phyloP scores from a whole-genome alignment of 1,140 invertebrate genomes.

The Maniola jurtina region DNA sequence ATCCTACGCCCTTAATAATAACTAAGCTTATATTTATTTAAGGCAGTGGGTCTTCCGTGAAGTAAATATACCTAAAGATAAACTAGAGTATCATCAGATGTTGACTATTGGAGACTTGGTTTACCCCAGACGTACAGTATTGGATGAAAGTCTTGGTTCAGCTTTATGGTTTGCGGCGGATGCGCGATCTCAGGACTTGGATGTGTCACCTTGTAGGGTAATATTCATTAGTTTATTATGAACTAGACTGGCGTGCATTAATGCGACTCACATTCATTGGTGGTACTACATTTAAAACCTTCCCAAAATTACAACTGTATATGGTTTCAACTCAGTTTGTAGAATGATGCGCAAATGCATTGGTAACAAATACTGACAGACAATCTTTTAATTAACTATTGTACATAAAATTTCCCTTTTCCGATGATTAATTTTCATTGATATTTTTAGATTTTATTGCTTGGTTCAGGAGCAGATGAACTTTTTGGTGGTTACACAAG shows the following conservation, averaged over 20 bases:
- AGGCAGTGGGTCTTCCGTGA: constrained; percentile 80
- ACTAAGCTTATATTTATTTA: constrained; percentile 13
- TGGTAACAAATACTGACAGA: too few relatives aligned
- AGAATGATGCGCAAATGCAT: too few relatives aligned
- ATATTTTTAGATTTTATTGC: constrained; percentile 84
- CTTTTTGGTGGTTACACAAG: constrained; percentile 96
- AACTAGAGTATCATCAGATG: constrained; percentile 81
- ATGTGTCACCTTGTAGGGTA: constrained; percentile 84
- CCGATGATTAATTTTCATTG: too few relatives aligned
- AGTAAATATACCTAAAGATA: constrained; percentile 86
- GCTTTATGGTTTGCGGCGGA: constrained; percentile 96
- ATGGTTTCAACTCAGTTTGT: too few relatives aligned
- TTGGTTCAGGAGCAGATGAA: constrained; percentile 98
- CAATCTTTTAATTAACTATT: neutral
- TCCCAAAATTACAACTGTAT: too few relatives aligned
- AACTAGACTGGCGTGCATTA: too few relatives aligned
- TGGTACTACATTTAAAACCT: too few relatives aligned
- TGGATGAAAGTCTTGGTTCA: constrained; percentile 97
- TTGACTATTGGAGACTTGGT: constrained; percentile 87
- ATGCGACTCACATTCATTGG: too few relatives aligned
- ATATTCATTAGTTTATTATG: constrained; percentile 12
- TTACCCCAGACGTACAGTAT: constrained; percentile 89
- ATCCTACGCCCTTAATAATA: neutral
- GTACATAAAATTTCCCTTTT: neutral
- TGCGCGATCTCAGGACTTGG: constrained; percentile 81